Evolutionary conservation across 1,140 invertebrate genomes (phyloP), one percentile per base, ranked within the genome.

Genomic region (Calephelis virginiensis): DNA sequence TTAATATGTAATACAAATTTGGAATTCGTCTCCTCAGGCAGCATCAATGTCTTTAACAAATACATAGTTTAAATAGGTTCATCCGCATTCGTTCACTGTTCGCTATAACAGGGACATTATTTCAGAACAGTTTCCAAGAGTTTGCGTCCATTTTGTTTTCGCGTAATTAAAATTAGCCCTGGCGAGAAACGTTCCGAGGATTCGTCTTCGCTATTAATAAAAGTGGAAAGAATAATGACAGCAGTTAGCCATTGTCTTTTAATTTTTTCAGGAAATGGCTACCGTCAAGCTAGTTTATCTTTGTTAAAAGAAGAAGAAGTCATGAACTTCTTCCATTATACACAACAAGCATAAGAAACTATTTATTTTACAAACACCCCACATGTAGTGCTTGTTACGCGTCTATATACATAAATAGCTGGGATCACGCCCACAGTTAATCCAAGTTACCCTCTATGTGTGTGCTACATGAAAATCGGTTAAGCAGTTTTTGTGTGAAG

Each of bases 151-250:
- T 80, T 84, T 81, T 83, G 79, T 87, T 85, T 81, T 75, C 74
- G 72, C 77, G 80, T 87, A 86, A 86, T 86, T 85, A 87, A 87
- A 87, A 87, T 82, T 82, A 84, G 82, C 78, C 75, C 75, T 74
- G 76, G 77, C 75, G 72, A 72, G 75, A 67, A 75, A 76, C 68
- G 73, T 69, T 73, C 66, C 72, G 71, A 73, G 68, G 70, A 61
- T 66, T 69, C 76, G 72, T 68, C 75, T 76, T 75, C 70, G 76
- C 70, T 75, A 77, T 79, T 80, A 69, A 77, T 67, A 71, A 56
- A 56, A 56, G 28, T 56, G 53, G 17, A 61, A 46, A 67, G 69
- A 77, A 76, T 76, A 78, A 79, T 77, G 71, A 64, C 63, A 69
- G 66, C 65, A 61, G 72, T 70, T 75, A 56, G 71, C 71, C 73